phyloP scores from a whole-genome alignment of 2,888 invertebrate genomes.

The Cenopis cana region DNA sequence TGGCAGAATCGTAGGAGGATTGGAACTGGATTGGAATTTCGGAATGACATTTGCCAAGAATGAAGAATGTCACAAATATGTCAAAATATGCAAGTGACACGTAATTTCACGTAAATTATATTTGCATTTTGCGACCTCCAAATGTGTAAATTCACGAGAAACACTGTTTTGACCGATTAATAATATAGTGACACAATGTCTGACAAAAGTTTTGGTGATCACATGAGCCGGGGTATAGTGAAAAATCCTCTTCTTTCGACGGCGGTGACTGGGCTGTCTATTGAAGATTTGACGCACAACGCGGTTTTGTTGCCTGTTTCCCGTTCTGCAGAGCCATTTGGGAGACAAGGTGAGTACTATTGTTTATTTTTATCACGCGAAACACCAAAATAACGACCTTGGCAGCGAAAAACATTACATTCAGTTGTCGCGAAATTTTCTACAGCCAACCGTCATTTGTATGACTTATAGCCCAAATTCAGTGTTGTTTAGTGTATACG shows the following conservation, averaged over 20 bases:
- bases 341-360: slow-evolving; percentile 76
- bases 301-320: slow-evolving; percentile 88
- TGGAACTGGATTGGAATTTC: slow-evolving; percentile 12
- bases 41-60: slow-evolving; percentile 30
- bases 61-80: slow-evolving; percentile 54
- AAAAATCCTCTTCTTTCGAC: slow-evolving; percentile 90
- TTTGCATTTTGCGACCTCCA: slow-evolving; percentile 81
- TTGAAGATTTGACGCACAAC: slow-evolving; percentile 90
- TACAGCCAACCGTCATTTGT: slow-evolving; percentile 57
- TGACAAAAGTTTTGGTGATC: slow-evolving; percentile 80
- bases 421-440: slow-evolving; percentile 53
- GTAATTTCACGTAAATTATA: slow-evolving; percentile 81
- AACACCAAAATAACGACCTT: slow-evolving; percentile 62
- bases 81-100: slow-evolving; percentile 83
- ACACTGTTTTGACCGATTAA: slow-evolving; percentile 67
- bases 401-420: slow-evolving; percentile 55
- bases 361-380: slow-evolving; percentile 66
- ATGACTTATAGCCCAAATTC: slow-evolving; percentile 48
- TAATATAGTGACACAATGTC: slow-evolving; percentile 66
- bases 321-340: slow-evolving; percentile 69
- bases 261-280: slow-evolving; percentile 89
- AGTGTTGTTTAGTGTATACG: slow-evolving; percentile 37
- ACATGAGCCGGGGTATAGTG: slow-evolving; percentile 72
- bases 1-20: neutral
- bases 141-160: slow-evolving; percentile 79